Evolutionary conservation across 2,888 invertebrate species (phyloP).

Genomic region (Drosophila setosimentum): DNA sequence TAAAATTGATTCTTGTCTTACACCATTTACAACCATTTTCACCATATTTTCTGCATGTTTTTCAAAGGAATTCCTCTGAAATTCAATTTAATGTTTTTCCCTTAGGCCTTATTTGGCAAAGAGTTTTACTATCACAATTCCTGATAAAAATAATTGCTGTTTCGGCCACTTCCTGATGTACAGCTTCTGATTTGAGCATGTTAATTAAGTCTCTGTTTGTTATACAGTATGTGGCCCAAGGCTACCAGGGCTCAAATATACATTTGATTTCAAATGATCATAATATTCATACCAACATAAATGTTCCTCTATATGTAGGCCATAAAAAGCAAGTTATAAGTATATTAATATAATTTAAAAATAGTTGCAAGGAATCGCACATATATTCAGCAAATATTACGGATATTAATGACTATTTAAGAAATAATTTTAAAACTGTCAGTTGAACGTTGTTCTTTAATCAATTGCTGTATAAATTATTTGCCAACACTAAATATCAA

Average conservation of each 20-base stretch:
- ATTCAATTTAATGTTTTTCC: background rate
- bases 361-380: background rate
- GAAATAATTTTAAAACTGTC: background rate
- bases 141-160: background rate
- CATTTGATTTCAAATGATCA: background rate
- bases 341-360: background rate
- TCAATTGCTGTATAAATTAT: background rate
- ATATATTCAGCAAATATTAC: background rate
- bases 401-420: background rate
- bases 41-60: background rate
- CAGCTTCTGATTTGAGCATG: background rate
- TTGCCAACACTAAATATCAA: background rate
- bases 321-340: background rate
- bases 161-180: background rate
- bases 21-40: background rate
- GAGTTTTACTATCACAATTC: background rate
- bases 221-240: background rate
- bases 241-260: too few relatives aligned
- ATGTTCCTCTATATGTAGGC: background rate
- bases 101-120: background rate
- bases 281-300: background rate
- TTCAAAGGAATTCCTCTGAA: background rate
- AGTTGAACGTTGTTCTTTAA: background rate
- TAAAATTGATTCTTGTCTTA: background rate
- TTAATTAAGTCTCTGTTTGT: conserved; percentile 12